Conservation (phyloP, 2,797 vertebrate genomes). For the Novumbra hubbsi region DNA sequence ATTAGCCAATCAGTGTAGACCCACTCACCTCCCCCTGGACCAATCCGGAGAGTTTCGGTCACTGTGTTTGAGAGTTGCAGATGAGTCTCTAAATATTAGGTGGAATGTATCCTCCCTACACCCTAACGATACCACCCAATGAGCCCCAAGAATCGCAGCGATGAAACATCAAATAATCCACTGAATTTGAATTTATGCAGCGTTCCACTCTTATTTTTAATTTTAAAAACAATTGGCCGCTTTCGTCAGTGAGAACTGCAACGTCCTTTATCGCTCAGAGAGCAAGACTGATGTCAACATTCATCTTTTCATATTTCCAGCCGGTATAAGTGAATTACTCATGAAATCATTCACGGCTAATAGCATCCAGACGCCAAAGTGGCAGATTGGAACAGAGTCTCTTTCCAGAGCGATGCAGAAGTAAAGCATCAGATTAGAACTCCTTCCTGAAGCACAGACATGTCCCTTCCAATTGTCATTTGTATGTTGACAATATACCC, state of each 20-base stretch:
- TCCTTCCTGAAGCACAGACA: background rate
- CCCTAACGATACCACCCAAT: background rate
- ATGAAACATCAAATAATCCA: background rate
- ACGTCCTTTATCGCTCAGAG: constrained; percentile 14
- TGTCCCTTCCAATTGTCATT: background rate
- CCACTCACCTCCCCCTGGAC: background rate
- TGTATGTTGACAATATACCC: background rate
- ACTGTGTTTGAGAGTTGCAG: background rate
- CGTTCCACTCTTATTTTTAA: constrained; percentile 2
- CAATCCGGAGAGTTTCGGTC: background rate
- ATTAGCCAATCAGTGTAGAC: background rate
- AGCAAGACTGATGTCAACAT: constrained; percentile 35
- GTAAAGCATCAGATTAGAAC: background rate
- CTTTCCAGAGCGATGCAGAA: background rate
- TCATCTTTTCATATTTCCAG: constrained; percentile 42
- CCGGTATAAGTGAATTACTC: constrained; percentile 46
- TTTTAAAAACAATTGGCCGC: constrained; percentile 16
- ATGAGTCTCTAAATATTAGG: background rate
- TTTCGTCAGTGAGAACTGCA: background rate
- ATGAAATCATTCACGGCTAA: constrained; percentile 46
- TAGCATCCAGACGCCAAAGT: constrained; percentile 45
- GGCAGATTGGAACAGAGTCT: background rate
- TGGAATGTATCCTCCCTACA: background rate
- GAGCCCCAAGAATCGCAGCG: background rate
- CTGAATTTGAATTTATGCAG: constrained; percentile 20